These are phyloP conservation scores for Oscheius sp. DNA, from an alignment of 1,140 invertebrate genomes.

Conservation along the genomic window DNA sequence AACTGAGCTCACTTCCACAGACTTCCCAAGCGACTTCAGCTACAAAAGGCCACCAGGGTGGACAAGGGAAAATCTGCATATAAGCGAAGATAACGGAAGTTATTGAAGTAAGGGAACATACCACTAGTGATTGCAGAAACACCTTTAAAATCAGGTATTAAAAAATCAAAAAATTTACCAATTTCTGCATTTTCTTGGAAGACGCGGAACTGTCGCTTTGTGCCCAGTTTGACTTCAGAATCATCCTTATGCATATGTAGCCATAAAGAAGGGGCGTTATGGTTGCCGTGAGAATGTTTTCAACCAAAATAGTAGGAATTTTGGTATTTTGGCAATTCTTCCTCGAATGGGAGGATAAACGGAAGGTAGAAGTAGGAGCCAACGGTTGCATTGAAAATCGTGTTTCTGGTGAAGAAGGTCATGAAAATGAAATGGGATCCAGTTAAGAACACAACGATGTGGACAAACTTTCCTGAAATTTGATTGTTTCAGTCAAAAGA, in stretches of 20 bases:
- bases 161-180: neutral
- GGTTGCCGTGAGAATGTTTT: neutral
- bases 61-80: too few relatives aligned
- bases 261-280: neutral
- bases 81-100: too few relatives aligned
- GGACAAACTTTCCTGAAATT: neutral
- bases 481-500: neutral
- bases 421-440: neutral
- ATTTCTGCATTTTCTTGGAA: neutral
- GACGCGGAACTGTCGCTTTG: neutral
- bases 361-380: neutral
- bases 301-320: constrained; percentile 1
- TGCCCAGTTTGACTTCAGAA: neutral
- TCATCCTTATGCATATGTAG: neutral
- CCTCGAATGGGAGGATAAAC: neutral
- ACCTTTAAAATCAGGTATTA: neutral
- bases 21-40: too few relatives aligned
- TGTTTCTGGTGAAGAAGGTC: neutral
- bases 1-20: too few relatives aligned
- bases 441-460: neutral
- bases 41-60: too few relatives aligned
- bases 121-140: too few relatives aligned
- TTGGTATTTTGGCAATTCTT: neutral
- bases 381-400: neutral
- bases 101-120: too few relatives aligned